Evolutionary conservation across 2,888 invertebrate genomes (phyloP).

Genomic region (Zelleria hepariella): DNA sequence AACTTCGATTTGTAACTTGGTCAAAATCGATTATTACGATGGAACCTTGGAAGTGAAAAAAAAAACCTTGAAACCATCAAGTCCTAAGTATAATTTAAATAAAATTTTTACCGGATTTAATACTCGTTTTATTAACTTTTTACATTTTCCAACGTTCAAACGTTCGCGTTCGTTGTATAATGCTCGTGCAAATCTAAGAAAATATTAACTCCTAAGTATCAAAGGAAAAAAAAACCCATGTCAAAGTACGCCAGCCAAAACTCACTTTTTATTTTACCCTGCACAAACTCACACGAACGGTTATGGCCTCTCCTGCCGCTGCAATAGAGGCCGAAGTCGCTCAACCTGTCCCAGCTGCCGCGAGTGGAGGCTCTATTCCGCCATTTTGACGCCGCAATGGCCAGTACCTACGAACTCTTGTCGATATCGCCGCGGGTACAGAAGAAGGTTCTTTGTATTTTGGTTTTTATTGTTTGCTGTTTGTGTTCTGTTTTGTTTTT

Average conservation of each 20-base stretch:
- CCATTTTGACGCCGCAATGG: conserved; percentile 53
- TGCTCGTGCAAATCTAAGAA: not conserved
- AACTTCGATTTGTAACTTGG: too few relatives aligned
- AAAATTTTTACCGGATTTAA: too few relatives aligned
- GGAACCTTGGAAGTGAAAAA: too few relatives aligned
- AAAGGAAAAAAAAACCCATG: not conserved
- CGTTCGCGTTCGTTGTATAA: too few relatives aligned
- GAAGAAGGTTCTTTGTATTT: conserved; percentile 39
- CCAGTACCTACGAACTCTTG: conserved; percentile 54
- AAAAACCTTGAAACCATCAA: too few relatives aligned
- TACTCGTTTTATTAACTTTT: too few relatives aligned
- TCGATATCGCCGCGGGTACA: conserved; percentile 54
- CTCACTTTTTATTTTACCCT: not conserved
- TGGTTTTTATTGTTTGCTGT: conserved; percentile 17
- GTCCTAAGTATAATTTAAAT: too few relatives aligned
- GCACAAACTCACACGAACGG: not conserved
- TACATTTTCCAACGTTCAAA: too few relatives aligned
- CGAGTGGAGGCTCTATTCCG: conserved; percentile 58
- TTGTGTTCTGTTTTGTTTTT: conserved; percentile 2
- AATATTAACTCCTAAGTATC: not conserved
- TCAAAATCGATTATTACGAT: too few relatives aligned
- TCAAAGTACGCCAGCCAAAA: not conserved
- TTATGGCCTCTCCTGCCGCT: not conserved
- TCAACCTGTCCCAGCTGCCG: conserved; percentile 63
- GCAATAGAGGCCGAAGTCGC: conserved; percentile 61